Conservation (phyloP, 2,888 invertebrate species). For the Eueremaeus valkanovi region DNA sequence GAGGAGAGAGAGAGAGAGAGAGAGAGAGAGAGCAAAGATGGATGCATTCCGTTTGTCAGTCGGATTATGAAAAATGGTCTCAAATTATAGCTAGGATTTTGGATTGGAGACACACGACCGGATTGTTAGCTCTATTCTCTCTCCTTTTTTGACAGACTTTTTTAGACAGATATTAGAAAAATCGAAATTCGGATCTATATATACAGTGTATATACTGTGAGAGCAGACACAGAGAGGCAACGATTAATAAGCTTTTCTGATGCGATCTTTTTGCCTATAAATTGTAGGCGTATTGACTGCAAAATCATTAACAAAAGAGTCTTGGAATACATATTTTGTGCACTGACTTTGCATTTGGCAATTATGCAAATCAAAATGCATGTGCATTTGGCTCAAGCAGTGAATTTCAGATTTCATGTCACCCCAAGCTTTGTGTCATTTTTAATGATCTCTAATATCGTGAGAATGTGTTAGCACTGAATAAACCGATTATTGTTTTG, state of each 20-base stretch:
- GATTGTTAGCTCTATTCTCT: not conserved
- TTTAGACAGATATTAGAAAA: not conserved
- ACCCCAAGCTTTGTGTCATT: slow-evolving; percentile 25
- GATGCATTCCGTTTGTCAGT: slow-evolving; percentile 40
- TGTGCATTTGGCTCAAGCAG: not conserved
- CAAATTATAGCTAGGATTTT: slow-evolving; percentile 38
- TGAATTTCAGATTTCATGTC: not conserved
- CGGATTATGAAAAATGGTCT: slow-evolving; percentile 41
- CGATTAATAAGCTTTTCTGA: not conserved
- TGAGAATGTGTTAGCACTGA: not conserved
- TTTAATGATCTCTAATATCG: slow-evolving; percentile 16
- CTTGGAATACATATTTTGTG: not conserved
- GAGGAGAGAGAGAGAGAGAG: not conserved
- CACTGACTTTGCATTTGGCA: not conserved
- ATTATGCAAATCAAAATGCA: slow-evolving; percentile 11
- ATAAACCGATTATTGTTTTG: not conserved
- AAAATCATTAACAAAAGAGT: not conserved
- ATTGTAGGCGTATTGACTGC: slow-evolving; percentile 21
- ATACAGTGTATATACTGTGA: too few species aligned
- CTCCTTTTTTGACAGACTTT: not conserved
- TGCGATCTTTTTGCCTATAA: not conserved
- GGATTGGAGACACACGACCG: slow-evolving; percentile 27
- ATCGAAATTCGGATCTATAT: slow-evolving; percentile 23
- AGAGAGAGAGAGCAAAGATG: not conserved
- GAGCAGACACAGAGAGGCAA: not conserved